Conservation (phyloP, 2,888 invertebrate species). For the Horisme vitalbata region DNA sequence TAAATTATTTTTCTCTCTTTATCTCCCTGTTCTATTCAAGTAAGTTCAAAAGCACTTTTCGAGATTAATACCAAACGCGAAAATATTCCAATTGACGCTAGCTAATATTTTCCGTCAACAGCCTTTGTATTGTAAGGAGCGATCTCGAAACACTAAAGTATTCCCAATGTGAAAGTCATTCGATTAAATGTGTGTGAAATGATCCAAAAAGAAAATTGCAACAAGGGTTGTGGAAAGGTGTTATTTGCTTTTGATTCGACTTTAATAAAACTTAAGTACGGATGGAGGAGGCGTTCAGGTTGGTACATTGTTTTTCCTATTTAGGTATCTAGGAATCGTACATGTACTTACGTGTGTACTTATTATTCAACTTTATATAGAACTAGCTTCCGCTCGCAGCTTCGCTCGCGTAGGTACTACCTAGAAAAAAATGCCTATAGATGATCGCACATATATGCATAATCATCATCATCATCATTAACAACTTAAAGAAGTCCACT, state of each 20-base stretch:
- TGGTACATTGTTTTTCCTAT: slow-evolving; percentile 23
- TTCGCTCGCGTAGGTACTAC: too few species aligned
- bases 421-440: too few species aligned
- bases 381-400: too few species aligned
- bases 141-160: slow-evolving; percentile 36
- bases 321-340: neutral
- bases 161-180: slow-evolving; percentile 45
- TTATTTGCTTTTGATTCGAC: slow-evolving; percentile 37
- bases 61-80: slow-evolving; percentile 31
- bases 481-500: too few species aligned
- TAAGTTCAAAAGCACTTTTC: slow-evolving; percentile 35
- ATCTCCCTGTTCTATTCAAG: slow-evolving; percentile 28
- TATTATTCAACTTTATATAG: too few species aligned
- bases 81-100: slow-evolving; percentile 11
- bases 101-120: slow-evolving; percentile 14
- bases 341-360: neutral
- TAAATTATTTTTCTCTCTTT: slow-evolving; percentile 37
- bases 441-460: too few species aligned
- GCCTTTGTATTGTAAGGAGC: slow-evolving; percentile 27
- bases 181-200: slow-evolving; percentile 52
- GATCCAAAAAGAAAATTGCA: slow-evolving; percentile 50
- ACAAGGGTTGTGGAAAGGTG: slow-evolving; percentile 43
- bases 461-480: too few species aligned
- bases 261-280: slow-evolving; percentile 38
- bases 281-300: slow-evolving; percentile 25